Evolutionary conservation across 2,797 vertebrate species (phyloP), one percentile per base, ranked within the genome.

Genomic region (Lutjanus argentimaculatus): DNA sequence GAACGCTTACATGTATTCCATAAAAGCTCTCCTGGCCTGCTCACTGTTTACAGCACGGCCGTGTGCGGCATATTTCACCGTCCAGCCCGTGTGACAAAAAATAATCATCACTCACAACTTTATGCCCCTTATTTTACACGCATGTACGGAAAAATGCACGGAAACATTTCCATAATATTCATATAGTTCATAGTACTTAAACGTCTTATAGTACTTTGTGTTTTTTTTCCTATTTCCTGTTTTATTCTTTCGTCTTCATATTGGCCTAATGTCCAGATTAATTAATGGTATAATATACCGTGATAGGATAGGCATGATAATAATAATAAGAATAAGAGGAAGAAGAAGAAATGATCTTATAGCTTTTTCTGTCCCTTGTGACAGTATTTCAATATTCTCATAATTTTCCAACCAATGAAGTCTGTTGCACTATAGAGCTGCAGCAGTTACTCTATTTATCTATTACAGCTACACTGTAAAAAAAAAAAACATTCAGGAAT

Each of bases 21-120:
- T 97, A 96, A 97, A 97, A 97, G 95, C 96, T 94, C 95, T 93
- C 90, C 94, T 91, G 95, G 94, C 91, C 92, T 89, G 93, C 88
- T 89, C 90, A 80, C 91, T 97, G 97, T 97, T 98, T 97, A 97
- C 95, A 96, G 95, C 96, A 93, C 91, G 80, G 83, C 84, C 70
- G 91, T 77, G 61, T 79, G 88, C 95, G 86, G 95, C 96, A 96
- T 95, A 96, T 96, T 95, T 94, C 90, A 94, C 94, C 95, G 95
- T 96, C 94, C 95, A 89, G 88, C 91, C 30, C 90, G 87, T 80
- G 93, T 92, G 93, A 90, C 92, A 84, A 72, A 93, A 94, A 93
- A 92, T 83, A 85, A 67, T 52, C 78, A 79, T 83, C 82, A 64
- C 72, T 88, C 88, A 77, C 77, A 25, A 49, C 77, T 82, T 85